phyloP scores from a whole-genome alignment of 2,113 vertebrate species.

The Poicephalus meyeri region DNA sequence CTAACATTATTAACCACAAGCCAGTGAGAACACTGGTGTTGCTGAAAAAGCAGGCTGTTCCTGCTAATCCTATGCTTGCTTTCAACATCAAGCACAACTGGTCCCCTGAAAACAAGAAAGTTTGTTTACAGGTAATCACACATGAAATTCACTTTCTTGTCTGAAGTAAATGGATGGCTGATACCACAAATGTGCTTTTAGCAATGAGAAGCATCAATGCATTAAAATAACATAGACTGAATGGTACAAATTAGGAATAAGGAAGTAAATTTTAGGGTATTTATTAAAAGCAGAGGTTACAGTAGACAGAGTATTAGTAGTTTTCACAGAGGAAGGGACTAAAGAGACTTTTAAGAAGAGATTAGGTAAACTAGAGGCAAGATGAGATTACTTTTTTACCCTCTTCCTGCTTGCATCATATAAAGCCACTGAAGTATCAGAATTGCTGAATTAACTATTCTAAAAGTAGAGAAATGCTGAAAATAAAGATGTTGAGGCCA shows the following conservation, averaged over 20 bases:
- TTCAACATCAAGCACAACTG: background rate
- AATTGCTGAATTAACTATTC: background rate
- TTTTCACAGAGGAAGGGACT: background rate
- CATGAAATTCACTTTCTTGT: background rate
- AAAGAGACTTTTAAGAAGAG: background rate
- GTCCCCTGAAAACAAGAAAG: background rate
- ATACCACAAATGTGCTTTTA: background rate
- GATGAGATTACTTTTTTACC: background rate
- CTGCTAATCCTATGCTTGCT: background rate
- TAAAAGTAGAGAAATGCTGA: background rate
- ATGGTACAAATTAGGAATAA: background rate
- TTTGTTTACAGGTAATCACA: background rate
- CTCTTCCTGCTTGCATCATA: background rate
- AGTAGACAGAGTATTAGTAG: background rate
- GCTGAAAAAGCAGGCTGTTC: background rate
- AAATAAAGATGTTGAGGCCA: background rate
- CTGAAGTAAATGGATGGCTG: background rate
- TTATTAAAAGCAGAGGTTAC: background rate
- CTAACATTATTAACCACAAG: background rate
- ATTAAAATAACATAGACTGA: background rate
- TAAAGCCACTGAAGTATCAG: background rate
- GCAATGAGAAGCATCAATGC: background rate
- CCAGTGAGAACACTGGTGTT: background rate
- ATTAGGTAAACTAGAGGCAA: background rate
- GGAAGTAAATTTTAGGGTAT: background rate